Conservation (phyloP, 2,888 invertebrate genomes). For the Xestia xanthographa region DNA sequence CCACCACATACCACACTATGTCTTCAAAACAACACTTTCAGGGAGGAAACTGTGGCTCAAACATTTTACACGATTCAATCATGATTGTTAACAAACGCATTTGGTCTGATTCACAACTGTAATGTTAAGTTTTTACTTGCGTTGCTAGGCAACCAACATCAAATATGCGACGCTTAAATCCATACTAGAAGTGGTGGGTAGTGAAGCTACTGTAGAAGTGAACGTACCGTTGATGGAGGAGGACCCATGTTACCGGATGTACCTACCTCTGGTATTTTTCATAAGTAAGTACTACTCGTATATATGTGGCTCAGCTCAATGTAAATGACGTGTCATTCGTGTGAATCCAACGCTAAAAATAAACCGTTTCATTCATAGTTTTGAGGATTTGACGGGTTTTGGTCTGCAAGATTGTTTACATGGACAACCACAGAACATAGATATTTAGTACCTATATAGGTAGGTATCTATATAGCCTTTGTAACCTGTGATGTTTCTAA, state of each 20-base stretch:
- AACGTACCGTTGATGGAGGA: conserved; percentile 15
- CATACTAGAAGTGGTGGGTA: conserved; percentile 32
- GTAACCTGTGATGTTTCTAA: neutral
- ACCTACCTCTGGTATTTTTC: neutral
- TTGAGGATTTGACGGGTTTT: neutral
- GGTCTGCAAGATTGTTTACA: neutral
- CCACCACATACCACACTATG: conserved; percentile 43
- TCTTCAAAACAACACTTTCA: conserved; percentile 65
- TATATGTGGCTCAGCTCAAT: neutral
- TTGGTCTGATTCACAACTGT: conserved; percentile 63
- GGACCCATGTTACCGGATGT: neutral
- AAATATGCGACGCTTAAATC: conserved; percentile 43
- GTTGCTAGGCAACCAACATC: conserved; percentile 79
- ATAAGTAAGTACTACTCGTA: neutral
- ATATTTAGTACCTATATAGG: neutral
- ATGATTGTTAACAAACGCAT: conserved; percentile 72
- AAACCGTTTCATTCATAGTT: neutral
- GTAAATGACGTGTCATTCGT: neutral
- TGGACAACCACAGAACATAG: neutral
- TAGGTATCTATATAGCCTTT: neutral
- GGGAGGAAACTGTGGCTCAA: conserved; percentile 79
- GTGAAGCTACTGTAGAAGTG: neutral
- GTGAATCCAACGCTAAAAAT: neutral
- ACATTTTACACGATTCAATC: conserved; percentile 72
- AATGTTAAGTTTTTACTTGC: conserved; percentile 72